A percentile compares a stretch with the other conserved stretches of the same genome.
Conservation (phyloP, 1,140 invertebrate species). For the Lethocerus indicus region DNA sequence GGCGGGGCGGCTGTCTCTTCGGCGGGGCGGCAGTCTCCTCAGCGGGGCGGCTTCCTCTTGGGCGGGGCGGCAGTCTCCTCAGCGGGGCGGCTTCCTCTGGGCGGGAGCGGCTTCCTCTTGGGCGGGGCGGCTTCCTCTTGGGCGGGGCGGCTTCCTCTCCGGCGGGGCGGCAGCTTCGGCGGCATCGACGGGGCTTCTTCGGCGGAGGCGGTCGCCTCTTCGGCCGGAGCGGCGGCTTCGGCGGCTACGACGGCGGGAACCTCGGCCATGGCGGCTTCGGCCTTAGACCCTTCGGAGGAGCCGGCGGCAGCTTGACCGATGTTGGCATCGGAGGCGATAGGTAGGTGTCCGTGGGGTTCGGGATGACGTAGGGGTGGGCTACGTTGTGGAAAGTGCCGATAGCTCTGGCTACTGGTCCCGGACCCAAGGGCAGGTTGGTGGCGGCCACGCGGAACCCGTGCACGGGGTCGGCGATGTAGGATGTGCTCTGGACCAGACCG, state of each 20-base stretch:
- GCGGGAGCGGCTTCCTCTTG: not conserved
- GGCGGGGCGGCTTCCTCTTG: not conserved
- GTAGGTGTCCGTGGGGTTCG: too few species aligned
- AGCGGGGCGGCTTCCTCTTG: too few species aligned
- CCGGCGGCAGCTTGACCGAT: not conserved
- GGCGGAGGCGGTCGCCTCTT: not conserved
- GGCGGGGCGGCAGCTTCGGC: not conserved
- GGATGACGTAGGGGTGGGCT: not conserved
- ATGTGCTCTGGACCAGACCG: constrained; percentile 39
- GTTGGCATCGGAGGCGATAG: not conserved
- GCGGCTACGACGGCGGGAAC: constrained; percentile 25
- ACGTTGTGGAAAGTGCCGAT: not conserved
- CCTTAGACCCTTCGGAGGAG: constrained; percentile 1
- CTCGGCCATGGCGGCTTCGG: constrained; percentile 9
- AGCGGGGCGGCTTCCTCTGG: not conserved
- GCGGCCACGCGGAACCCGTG: constrained; percentile 43
- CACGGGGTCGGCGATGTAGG: constrained; percentile 34
- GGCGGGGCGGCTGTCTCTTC: too few species aligned
- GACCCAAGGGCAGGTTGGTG: constrained; percentile 32
- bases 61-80: not conserved
- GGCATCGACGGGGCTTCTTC: too few species aligned
- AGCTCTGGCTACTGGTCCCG: constrained; percentile 5
- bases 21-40: too few species aligned
- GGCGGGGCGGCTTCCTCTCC: not conserved
- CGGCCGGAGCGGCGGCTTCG: constrained; percentile 34